phyloP scores from a whole-genome alignment of 1,140 invertebrate genomes.

The Ceratosolen fusciceps region DNA sequence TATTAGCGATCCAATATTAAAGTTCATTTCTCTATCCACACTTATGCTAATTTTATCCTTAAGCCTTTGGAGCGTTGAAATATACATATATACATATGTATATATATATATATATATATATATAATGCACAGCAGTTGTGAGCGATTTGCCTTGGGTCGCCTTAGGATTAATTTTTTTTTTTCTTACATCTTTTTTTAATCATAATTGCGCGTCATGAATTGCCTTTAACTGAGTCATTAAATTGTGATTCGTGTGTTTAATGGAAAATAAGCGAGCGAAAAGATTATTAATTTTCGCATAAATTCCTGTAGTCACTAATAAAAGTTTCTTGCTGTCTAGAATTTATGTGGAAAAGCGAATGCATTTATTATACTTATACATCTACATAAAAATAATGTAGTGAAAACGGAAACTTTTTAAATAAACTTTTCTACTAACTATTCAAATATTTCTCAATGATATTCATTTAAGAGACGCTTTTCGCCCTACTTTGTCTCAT shows the following conservation, averaged over 20 bases:
- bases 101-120: background rate
- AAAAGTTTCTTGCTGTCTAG: background rate
- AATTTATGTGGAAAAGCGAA: background rate
- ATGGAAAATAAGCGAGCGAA: background rate
- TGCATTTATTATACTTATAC: background rate
- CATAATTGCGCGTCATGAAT: background rate
- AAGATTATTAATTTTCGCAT: background rate
- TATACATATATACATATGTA: background rate
- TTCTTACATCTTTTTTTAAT: too few relatives aligned
- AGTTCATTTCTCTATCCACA: background rate
- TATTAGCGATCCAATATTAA: slow-evolving; percentile 39
- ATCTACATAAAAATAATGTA: too few relatives aligned
- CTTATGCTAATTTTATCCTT: slow-evolving; percentile 39
- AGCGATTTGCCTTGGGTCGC: too few relatives aligned
- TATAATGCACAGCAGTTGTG: too few relatives aligned
- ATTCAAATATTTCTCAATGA: background rate
- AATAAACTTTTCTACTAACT: background rate
- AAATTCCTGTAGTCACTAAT: background rate
- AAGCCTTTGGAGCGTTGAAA: slow-evolving; percentile 23
- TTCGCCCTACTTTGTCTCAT: background rate
- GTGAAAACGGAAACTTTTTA: too few relatives aligned
- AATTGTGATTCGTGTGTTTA: background rate
- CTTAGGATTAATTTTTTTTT: background rate
- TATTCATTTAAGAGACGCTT: background rate
- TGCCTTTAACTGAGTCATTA: background rate